Conservation (phyloP, 2,888 invertebrate species). For the Lathronympha strigana region DNA sequence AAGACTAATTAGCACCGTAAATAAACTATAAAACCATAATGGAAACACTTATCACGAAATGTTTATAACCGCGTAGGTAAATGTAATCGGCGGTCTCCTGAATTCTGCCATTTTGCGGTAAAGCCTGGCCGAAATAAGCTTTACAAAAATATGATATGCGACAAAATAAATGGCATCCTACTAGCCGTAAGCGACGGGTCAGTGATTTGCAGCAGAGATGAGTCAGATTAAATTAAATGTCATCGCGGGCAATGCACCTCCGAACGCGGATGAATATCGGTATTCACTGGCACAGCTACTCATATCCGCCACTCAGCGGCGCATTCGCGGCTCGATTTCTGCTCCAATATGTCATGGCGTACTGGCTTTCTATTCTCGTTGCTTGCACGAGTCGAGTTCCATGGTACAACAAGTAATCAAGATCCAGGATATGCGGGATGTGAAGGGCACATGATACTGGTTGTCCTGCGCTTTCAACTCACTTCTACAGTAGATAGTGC, state of each 20-base stretch:
- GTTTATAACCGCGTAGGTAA: conserved; percentile 18
- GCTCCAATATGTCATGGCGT: conserved; percentile 42
- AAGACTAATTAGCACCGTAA: background rate
- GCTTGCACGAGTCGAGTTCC: background rate
- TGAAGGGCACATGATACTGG: background rate
- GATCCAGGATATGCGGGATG: background rate
- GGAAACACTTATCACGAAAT: background rate
- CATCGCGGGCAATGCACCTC: conserved; percentile 67
- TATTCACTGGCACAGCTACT: conserved; percentile 56
- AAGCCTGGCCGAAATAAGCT: conserved; percentile 39
- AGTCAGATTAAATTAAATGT: conserved; percentile 77
- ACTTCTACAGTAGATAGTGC: background rate
- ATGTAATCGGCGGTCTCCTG: background rate
- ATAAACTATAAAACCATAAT: background rate
- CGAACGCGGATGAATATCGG: conserved; percentile 62
- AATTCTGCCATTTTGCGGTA: conserved; percentile 21
- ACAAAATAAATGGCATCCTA: conserved; percentile 49
- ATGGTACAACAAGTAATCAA: background rate
- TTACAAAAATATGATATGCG: conserved; percentile 37
- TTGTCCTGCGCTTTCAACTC: background rate
- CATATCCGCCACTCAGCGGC: conserved; percentile 51
- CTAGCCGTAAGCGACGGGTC: conserved; percentile 54
- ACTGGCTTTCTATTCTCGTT: background rate
- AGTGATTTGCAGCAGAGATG: conserved; percentile 61
- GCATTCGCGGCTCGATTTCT: conserved; percentile 36